Percentiles rank a stretch among this genome's conserved stretches.
These are phyloP conservation scores for Chironomus tentans DNA, from an alignment of 2,888 invertebrate species.

Conservation along the genomic window DNA sequence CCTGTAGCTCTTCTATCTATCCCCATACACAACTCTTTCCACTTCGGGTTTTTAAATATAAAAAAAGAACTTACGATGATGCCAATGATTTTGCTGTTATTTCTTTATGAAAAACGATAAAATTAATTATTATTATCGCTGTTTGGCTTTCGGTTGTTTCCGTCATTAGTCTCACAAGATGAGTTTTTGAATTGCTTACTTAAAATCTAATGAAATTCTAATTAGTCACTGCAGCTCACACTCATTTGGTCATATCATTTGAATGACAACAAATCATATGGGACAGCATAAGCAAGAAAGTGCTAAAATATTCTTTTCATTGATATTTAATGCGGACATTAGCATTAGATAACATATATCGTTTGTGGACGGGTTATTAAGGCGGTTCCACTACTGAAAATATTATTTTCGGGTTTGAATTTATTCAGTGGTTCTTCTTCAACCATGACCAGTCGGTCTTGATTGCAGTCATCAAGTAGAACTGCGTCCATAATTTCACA, in stretches of 20 bases:
- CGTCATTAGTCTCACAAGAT: not conserved
- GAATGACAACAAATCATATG: not conserved
- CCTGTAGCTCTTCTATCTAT: not conserved
- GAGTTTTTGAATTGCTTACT: not conserved
- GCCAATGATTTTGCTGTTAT: constrained; percentile 1
- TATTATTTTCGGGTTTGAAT: too few species aligned
- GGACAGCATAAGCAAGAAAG: not conserved
- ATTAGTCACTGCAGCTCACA: not conserved
- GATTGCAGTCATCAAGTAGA: too few species aligned
- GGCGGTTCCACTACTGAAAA: too few species aligned
- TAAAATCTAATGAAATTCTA: constrained; percentile 5
- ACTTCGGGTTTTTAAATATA: not conserved
- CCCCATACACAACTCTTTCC: not conserved
- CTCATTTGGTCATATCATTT: not conserved
- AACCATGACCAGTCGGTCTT: too few species aligned
- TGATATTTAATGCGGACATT: not conserved
- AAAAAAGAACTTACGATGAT: not conserved
- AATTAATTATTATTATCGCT: constrained; percentile 19
- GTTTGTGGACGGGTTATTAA: too few species aligned
- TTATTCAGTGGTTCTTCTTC: too few species aligned
- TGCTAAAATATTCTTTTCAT: constrained; percentile 13
- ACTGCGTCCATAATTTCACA: too few species aligned
- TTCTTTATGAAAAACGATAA: not conserved
- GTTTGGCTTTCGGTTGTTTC: not conserved
- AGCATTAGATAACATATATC: not conserved